Evolutionary conservation across 2,888 invertebrate species (phyloP).

Genomic region (Microchrysa polita): DNA sequence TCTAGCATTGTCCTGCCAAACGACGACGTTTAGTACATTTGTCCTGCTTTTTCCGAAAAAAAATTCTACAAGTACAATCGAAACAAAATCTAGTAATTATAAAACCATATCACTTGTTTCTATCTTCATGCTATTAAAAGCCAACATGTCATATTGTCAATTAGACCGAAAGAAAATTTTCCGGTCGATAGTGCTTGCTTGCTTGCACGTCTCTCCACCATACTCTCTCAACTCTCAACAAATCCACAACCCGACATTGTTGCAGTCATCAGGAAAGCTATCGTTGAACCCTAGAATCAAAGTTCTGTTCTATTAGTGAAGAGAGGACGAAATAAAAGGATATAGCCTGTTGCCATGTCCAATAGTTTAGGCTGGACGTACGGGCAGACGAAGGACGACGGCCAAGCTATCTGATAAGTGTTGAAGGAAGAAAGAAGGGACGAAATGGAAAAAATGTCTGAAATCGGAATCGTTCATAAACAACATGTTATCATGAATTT

Average conservation of each 20-base stretch:
- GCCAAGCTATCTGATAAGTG: neutral
- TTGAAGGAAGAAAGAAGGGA: neutral
- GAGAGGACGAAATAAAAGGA: neutral
- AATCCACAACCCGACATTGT: no score
- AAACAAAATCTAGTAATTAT: constrained; percentile 27
- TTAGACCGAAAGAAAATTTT: constrained; percentile 30
- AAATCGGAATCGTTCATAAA: constrained; percentile 37
- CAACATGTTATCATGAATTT: constrained; percentile 38
- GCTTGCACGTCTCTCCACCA: no score
- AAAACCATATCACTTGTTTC: constrained; percentile 27
- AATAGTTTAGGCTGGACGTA: no score
- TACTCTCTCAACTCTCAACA: no score
- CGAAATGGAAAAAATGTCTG: constrained; percentile 17
- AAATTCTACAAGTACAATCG: no score
- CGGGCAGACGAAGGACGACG: no score
- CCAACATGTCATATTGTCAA: constrained; percentile 40
- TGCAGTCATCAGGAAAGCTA: neutral
- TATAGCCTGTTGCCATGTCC: constrained; percentile 34
- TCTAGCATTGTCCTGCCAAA: no score
- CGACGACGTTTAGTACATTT: no score
- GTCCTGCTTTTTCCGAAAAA: no score
- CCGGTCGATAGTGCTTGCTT: constrained; percentile 28
- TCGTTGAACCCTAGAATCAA: constrained; percentile 16
- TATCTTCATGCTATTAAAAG: constrained; percentile 28
- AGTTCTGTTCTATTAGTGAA: no score